Evolutionary conservation across 2,797 vertebrate species (phyloP).

Genomic region (Diceros bicornis): DNA sequence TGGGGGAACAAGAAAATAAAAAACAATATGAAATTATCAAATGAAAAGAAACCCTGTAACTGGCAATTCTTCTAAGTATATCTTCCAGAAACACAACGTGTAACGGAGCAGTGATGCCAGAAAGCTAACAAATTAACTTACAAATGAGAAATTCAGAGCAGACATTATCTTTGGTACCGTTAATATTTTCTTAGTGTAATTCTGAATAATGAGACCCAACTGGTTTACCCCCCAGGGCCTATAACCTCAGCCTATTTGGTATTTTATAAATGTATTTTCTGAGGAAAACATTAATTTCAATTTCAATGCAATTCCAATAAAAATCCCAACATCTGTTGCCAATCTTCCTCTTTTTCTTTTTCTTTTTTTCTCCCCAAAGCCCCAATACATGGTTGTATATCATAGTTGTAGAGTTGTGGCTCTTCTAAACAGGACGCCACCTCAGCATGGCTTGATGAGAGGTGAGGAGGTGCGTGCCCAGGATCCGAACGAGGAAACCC

Average conservation of each 20-base stretch:
- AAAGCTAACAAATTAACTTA: constrained; percentile 7
- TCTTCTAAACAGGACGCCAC: too few relatives aligned
- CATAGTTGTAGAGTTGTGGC: too few relatives aligned
- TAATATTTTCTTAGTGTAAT: constrained; percentile 35
- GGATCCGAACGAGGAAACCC: too few relatives aligned
- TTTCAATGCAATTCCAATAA: constrained; percentile 28
- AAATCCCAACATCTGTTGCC: not conserved
- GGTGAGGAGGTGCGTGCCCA: too few relatives aligned
- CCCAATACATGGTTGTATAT: too few relatives aligned
- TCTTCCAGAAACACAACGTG: not conserved
- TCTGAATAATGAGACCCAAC: not conserved
- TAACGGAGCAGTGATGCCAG: not conserved
- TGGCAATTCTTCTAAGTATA: not conserved
- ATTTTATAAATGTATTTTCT: constrained; percentile 14
- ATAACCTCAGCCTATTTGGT: not conserved
- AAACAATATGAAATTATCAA: constrained; percentile 24
- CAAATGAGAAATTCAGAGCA: constrained; percentile 37
- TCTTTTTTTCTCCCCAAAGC: too few relatives aligned
- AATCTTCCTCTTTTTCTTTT: too few relatives aligned
- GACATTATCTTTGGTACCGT: not conserved
- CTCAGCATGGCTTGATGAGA: too few relatives aligned
- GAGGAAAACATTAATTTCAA: not conserved
- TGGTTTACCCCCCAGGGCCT: not conserved
- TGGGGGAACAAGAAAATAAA: not conserved
- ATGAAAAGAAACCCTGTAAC: not conserved